A percentile compares a stretch with the other conserved stretches of the same genome.
phyloP scores from a whole-genome alignment of 1,140 invertebrate species.

The Araneus ventricosus region DNA sequence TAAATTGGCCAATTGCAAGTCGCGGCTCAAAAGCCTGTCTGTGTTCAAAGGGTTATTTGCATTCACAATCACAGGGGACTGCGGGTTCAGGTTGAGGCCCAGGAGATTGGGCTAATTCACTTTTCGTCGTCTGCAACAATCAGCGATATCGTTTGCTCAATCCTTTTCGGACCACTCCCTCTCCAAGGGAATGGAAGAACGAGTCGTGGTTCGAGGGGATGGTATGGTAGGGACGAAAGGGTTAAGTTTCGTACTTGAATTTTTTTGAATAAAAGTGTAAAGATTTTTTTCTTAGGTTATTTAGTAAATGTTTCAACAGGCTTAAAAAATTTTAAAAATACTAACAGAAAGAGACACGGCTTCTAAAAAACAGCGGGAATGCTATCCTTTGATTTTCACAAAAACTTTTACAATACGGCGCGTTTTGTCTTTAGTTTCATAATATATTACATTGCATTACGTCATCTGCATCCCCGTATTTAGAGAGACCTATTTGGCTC shows the following conservation, averaged over 20 bases:
- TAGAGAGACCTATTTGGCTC: no score
- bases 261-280: no score
- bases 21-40: background rate
- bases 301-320: no score
- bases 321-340: no score
- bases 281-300: no score
- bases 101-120: conserved; percentile 51
- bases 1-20: conserved; percentile 45
- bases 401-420: no score
- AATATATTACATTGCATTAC: no score
- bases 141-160: conserved; percentile 63
- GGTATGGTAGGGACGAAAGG: background rate
- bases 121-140: conserved; percentile 68
- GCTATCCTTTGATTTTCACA: no score
- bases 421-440: no score
- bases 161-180: conserved; percentile 10
- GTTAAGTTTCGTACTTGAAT: background rate
- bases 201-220: background rate
- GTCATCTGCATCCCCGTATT: no score
- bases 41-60: conserved; percentile 66
- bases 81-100: conserved; percentile 35
- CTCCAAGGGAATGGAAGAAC: conserved; percentile 23
- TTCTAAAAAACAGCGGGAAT: no score
- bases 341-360: no score
- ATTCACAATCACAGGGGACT: conserved; percentile 4